Percentiles rank a stretch among this genome's conserved stretches.
phyloP scores from a whole-genome alignment of 2,888 invertebrate species.

The Neoascia interrupta region DNA sequence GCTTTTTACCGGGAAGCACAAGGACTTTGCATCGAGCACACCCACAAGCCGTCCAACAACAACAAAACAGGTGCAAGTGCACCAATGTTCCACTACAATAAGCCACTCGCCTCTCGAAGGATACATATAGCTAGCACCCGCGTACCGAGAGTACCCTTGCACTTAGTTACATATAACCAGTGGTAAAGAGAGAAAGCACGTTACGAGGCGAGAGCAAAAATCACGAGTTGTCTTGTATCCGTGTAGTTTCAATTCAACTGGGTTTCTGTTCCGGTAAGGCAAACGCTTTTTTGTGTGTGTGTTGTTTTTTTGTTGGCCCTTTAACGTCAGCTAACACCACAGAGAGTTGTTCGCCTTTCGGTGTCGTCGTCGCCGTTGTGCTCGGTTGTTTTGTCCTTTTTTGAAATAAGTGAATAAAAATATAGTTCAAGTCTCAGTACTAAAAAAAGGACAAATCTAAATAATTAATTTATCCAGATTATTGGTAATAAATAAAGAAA shows the following conservation, averaged over 20 bases:
- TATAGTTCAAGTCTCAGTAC: too few species aligned
- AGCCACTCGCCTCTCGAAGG: background rate
- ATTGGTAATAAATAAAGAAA: too few species aligned
- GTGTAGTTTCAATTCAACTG: conserved; percentile 60
- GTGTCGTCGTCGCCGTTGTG: conserved; percentile 33
- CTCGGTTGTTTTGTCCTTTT: conserved; percentile 43
- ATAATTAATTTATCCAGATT: too few species aligned
- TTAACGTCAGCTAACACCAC: conserved; percentile 49
- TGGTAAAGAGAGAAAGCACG: conserved; percentile 22
- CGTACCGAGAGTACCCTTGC: background rate
- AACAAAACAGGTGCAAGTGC: too few species aligned
- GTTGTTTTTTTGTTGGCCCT: conserved; percentile 39
- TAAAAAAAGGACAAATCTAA: too few species aligned
- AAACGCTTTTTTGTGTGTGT: conserved; percentile 18
- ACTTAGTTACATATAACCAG: conserved; percentile 9
- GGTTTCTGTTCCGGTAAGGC: conserved; percentile 51
- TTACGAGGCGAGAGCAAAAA: conserved; percentile 25
- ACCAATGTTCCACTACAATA: conserved; percentile 16
- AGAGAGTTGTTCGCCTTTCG: conserved; percentile 63
- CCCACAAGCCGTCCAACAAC: too few species aligned
- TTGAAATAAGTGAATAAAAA: conserved; percentile 7
- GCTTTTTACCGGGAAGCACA: conserved; percentile 16
- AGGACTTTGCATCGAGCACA: background rate
- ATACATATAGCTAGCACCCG: background rate
- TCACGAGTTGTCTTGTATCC: conserved; percentile 29